Evolutionary conservation across 2,113 vertebrate genomes (phyloP), one percentile per base, ranked within the genome.

Genomic region (Lagopus muta): DNA sequence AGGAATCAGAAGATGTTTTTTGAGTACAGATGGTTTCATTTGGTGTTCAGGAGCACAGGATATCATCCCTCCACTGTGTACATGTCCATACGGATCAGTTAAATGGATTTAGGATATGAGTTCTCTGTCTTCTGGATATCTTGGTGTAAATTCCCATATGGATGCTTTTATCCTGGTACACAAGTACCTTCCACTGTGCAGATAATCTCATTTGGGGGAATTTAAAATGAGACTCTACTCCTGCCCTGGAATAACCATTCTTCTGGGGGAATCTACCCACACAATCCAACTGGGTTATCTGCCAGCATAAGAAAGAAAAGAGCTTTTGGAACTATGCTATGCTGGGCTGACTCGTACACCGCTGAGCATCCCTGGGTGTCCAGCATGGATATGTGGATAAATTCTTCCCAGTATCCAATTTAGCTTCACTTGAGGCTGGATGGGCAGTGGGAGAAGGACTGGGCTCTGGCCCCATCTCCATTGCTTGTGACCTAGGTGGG

Each of bases 161-260:
- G 43, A 75, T 52, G 45, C 11, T 91, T 89, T 61, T 48, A 79
- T 62, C 30, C 72, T 64, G 54, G 3, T 42, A 73, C 13, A 62
- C 36, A 82, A 80, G 76, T 5, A 77, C 50, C 60, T 94, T 58
- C 82, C 91, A 80, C 66, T 54, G 55, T 34, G n/a, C 50, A 62
- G 82, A 91, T 91, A 88, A 93, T 15, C n/a, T 91, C 90, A 91
- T 74, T 81, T 83, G 69, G 55, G 47, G 24, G 27, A 70, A 50
- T 36, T 50, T 36, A 88, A 91, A 96, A 92, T 88, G 87, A 54
- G 84, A 64, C 22, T 52, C 84, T 87, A 73, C 52, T 92, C 83
- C 45, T 66, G 34, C 43, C 54, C 54, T 36, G 54, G 77, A 89
- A 94, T 36, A 50, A 91, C 62, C 12, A 50, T 13, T 48, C 47